Conservation (phyloP, 1,140 invertebrate species). For the Conopomorpha cramerella region DNA sequence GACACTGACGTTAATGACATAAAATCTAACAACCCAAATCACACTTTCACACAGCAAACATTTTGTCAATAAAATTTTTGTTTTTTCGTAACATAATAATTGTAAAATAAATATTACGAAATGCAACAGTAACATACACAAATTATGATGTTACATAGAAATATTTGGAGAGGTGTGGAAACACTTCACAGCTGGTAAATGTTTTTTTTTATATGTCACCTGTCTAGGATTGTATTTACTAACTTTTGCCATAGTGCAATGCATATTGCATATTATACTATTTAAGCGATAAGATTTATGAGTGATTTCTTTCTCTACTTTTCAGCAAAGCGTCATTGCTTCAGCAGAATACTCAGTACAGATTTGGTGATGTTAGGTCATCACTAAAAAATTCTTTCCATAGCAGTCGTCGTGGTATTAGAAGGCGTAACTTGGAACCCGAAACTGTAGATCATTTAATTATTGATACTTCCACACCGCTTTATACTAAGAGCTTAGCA, state of each 20-base stretch:
- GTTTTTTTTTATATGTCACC: conserved; percentile 6
- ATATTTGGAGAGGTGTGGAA: conserved; percentile 32
- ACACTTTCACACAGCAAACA: too few species aligned
- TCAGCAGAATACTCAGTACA: conserved; percentile 13
- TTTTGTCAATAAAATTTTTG: too few species aligned
- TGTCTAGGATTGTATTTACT: too few species aligned
- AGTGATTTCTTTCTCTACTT: too few species aligned
- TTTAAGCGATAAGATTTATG: too few species aligned
- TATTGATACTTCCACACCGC: conserved; percentile 32
- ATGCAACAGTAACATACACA: too few species aligned
- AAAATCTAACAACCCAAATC: too few species aligned
- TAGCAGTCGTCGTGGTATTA: conserved; percentile 16
- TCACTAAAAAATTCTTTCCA: conserved; percentile 31
- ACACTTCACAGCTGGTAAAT: conserved; percentile 29
- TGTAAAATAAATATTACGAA: too few species aligned
- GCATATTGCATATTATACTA: too few species aligned
- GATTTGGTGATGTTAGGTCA: conserved; percentile 16
- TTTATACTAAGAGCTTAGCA: conserved; percentile 56
- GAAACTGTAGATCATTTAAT: conserved; percentile 30
- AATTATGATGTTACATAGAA: conserved; percentile 42
- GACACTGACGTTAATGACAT: too few species aligned
- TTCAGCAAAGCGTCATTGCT: conserved; percentile 32
- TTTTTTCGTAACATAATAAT: too few species aligned
- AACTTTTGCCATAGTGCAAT: too few species aligned
- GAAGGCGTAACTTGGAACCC: conserved; percentile 16